Percentiles rank a stretch among this genome's conserved stretches.
Evolutionary conservation across 2,797 vertebrate genomes (phyloP).

Genomic region (Eurystomus glaucurus): DNA sequence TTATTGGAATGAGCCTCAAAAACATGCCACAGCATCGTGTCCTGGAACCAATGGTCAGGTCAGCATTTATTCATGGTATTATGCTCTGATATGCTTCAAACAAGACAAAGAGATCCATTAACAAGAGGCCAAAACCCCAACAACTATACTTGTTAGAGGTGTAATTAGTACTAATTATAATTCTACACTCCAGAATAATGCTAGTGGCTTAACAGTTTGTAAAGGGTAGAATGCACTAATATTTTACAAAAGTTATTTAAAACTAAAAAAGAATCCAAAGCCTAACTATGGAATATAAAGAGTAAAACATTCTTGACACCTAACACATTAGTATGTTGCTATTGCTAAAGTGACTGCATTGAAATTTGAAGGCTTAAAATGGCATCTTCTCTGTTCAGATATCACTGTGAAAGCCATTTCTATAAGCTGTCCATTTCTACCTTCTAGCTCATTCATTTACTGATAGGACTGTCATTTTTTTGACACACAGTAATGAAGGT

Average conservation of each 20-base stretch:
- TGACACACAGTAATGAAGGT: constrained; percentile 73
- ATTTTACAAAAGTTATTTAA: constrained; percentile 23
- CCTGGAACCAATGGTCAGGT: constrained; percentile 44
- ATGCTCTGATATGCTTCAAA: not conserved
- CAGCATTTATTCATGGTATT: constrained; percentile 54
- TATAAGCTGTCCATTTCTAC: constrained; percentile 56
- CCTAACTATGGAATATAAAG: constrained; percentile 39
- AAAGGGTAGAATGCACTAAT: not conserved
- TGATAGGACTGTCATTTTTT: constrained; percentile 7
- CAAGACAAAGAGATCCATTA: constrained; percentile 63
- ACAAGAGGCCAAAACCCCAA: constrained; percentile 63
- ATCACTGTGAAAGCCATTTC: constrained; percentile 68
- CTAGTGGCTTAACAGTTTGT: not conserved
- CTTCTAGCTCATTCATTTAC: constrained; percentile 68
- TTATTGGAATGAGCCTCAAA: constrained; percentile 61
- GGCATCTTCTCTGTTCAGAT: constrained; percentile 63
- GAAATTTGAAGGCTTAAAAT: constrained; percentile 59
- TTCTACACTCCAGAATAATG: not conserved
- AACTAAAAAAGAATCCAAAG: constrained; percentile 3
- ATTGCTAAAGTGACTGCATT: constrained; percentile 22
- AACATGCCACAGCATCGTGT: not conserved
- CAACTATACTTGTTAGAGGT: not conserved
- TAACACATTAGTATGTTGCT: constrained; percentile 56
- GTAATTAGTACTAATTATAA: constrained; percentile 22
- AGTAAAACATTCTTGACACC: constrained; percentile 24